Evolutionary conservation across 2,113 vertebrate species (phyloP), one percentile per base, ranked within the genome.

Genomic region (Pterophyllum scalare): DNA sequence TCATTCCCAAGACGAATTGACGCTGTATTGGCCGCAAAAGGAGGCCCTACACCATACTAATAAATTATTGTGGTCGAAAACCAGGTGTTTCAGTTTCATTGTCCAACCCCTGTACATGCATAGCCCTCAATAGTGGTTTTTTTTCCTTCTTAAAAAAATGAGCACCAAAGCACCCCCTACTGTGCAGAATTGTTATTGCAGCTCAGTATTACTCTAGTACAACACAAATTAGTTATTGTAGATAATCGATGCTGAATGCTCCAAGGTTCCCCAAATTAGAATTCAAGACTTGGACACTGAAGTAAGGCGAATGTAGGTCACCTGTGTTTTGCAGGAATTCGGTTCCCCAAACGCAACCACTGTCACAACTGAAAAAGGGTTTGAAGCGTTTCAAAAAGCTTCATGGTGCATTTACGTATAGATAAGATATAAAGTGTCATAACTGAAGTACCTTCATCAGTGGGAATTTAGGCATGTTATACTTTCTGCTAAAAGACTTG

Each of bases 161-260:
- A 40, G 77, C 90, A 83, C 82, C 79, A 67, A 89, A 90, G 90
- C 89, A 22, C 94, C 95, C 92, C 93, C 96, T 95, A 93, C 86
- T 90, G 94, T 77, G 75, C 40, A 88, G 38, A 91, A 31, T 8
- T 70, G 90, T 46, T 28, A 84, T 82, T 92, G 88, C 92, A 85
- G 17, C 3, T 60, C 14, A 60, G 0, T 5, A 6, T 77, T 72
- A 83, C 46, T 83, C 31, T 3, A 60, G 14, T 70, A 49, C 70
- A 88, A 77, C 61, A 56, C 61, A 43, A n/a, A 65, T 52, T 2
- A 70, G 2, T 58, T 81, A 56, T 75, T 82, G 38, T 76, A 80
- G 7, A 57, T 59, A 43, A 5, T 54, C 4, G 15, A 20, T 35
- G 35, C 24, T 33, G 74, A 79, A 77, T 31, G 5, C 74, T 75